Percentiles rank a stretch among this genome's conserved stretches.
phyloP scores from a whole-genome alignment of 2,113 vertebrate genomes.

The Brachirus orientalis region DNA sequence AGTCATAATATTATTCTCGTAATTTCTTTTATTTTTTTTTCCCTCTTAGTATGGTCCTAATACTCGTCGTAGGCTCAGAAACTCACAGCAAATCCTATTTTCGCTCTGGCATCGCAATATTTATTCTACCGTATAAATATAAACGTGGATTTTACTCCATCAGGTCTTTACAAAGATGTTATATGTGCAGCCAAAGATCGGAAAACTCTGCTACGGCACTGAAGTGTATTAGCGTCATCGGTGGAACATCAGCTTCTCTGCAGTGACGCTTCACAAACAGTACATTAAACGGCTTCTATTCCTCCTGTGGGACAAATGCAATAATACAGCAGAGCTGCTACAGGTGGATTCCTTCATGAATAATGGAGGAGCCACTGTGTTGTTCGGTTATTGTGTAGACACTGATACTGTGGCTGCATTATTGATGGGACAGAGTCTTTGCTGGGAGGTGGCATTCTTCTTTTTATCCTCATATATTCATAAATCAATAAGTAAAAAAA shows the following conservation, averaged over 20 bases:
- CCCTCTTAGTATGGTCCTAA: too few species aligned
- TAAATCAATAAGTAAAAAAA: constrained; percentile 56
- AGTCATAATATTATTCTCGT: too few species aligned
- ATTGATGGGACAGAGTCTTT: constrained; percentile 68
- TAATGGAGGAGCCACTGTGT: constrained; percentile 70
- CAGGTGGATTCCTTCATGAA: constrained; percentile 74
- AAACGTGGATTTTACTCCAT: too few species aligned
- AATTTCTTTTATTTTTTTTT: too few species aligned
- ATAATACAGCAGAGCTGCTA: constrained; percentile 54
- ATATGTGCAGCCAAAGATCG: neutral
- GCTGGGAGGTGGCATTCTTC: constrained; percentile 53
- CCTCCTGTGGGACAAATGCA: constrained; percentile 45
- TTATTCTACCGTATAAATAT: too few species aligned
- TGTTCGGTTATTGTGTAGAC: constrained; percentile 75
- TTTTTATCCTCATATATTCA: constrained; percentile 35
- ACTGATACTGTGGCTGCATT: constrained; percentile 75
- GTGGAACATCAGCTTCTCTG: neutral
- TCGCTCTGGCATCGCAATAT: too few species aligned
- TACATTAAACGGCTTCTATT: constrained; percentile 16
- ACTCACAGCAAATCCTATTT: too few species aligned
- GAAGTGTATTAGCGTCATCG: neutral
- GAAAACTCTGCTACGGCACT: neutral
- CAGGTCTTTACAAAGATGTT: too few species aligned
- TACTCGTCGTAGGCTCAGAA: too few species aligned
- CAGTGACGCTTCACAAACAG: neutral